Conservation (phyloP, 2,888 invertebrate species). For the Philonicus albiceps region DNA sequence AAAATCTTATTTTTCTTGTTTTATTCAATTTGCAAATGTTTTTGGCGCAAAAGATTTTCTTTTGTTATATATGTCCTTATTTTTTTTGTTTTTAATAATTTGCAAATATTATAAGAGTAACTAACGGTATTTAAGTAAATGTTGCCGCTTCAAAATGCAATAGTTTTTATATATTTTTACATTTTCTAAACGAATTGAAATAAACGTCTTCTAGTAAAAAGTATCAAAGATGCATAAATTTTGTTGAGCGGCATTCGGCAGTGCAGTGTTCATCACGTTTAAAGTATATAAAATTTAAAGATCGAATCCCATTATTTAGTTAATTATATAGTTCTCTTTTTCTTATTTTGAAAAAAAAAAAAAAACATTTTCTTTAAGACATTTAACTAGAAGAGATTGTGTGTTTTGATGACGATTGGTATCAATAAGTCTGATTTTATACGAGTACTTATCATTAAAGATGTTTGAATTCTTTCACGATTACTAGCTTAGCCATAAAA, state of each 20-base stretch:
- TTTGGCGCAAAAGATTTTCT: background rate
- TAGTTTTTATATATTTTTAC: background rate
- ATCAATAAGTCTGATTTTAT: background rate
- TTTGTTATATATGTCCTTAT: background rate
- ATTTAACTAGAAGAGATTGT: background rate
- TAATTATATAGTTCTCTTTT: background rate
- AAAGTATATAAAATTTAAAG: conserved; percentile 16
- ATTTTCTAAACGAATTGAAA: background rate
- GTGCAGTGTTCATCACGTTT: conserved; percentile 29
- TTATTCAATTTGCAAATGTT: background rate
- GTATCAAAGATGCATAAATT: conserved; percentile 17
- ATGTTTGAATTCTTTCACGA: background rate
- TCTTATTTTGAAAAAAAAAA: too few species aligned
- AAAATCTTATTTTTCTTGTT: background rate
- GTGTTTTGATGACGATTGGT: background rate
- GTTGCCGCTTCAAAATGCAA: conserved; percentile 13
- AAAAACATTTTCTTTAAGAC: background rate
- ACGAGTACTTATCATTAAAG: background rate
- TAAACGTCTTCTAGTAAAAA: background rate
- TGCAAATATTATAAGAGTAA: conserved; percentile 11
- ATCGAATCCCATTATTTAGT: background rate
- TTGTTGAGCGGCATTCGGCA: conserved; percentile 40
- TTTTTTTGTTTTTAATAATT: background rate
- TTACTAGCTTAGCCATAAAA: conserved; percentile 30
- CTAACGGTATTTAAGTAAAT: background rate